Base-by-base conservation (phyloP, 2,113 vertebrate genomes). In the Diadophis punctatus region DNA sequence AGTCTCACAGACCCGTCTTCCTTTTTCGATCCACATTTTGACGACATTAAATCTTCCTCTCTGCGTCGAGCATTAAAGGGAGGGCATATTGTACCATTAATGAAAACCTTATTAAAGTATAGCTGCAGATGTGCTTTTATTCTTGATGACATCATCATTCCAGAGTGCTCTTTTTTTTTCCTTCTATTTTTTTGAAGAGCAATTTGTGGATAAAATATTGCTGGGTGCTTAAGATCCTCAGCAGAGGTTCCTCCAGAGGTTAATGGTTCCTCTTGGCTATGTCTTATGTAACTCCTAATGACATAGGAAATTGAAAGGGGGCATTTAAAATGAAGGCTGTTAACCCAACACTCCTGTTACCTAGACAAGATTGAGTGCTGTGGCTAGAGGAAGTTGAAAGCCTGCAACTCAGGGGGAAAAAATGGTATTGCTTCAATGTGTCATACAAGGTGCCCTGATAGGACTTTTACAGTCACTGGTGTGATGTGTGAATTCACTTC, bases 241-340 rank as follows among this genome's bases (percentile, higher is more conserved):
- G 88, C 90, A 94, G 88, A 93, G 95, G 93, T 87, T 95, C 80
- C 93, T 94, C 63, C 88, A 89, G 86, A 90, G 92, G 92, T 94
- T 96, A 96, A 95, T 95, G 93, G 90, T 95, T 94, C 60, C 56
- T 93, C 95, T 92, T 91, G 93, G 27, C 52, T 91, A 55, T 43
- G 87, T 30, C 92, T 93, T 94, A 88, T 89, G 88, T 39, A 93
- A 89, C 11, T 90, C 63, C 2, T 46, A 58, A 91, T 90, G 90
- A 89, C 1, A 89, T 74, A n/a, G 91, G 91, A 87, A 80, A 94
- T 93, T 56, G 23, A 93, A 87, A 55, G 30, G 60, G 8, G 20
- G 88, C 22, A 23, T 93, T 95, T 93, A 30, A 92, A 52, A 30
- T 88, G 7, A 51, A n/a, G 1, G 16, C 2, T 48, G 48, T 53